Evolutionary conservation across 1,140 invertebrate genomes (phyloP), one percentile per base, ranked within the genome.

Genomic region (Formica selysi): DNA sequence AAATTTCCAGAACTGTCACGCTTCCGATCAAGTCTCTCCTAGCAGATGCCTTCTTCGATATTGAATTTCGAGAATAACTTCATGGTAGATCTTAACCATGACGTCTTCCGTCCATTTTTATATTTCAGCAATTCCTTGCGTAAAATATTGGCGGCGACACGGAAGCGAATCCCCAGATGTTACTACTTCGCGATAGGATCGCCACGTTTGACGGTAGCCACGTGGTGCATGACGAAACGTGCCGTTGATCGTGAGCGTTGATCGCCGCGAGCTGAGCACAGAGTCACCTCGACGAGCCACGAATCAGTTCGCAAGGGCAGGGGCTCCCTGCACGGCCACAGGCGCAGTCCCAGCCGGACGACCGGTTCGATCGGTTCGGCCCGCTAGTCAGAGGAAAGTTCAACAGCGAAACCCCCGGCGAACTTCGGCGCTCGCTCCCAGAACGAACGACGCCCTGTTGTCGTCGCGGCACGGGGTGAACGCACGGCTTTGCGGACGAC

Each of bases 371-470:
- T 48, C 62, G 73, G 29, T 61, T 32, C 54, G 38, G 29, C 26
- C 54, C 13, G 54, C 22, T 65, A 61, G n/a, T 54, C 32, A 44
- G 74, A 67, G 62, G 48, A 41, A 57, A 68, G 74, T 57, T 57
- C 29, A 38, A 59, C 74, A 61, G 36, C 76, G 59, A 85, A 54
- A 71, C 84, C 41, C 62, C 87, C 67, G 85, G 76, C 88, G 84
- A 32, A 81, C 64, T 85, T 73, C 86, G 86, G 87, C 86, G 89
- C 87, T 90, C 89, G 89, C 87, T 84, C 83, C 16, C 84, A 86
- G 76, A 90, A 90, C 90, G 90, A 91, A 91, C 90, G 90, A 91
- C 90, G 90, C 90, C 90, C 90, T 91, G 90, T 91, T 91, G 89
- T 90, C 90, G 90, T 86, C 87, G 89, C 90, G 87, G 87, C 85